Evolutionary conservation across 2,113 vertebrate species (phyloP).

Genomic region (Oxygymnocypris stewartii): DNA sequence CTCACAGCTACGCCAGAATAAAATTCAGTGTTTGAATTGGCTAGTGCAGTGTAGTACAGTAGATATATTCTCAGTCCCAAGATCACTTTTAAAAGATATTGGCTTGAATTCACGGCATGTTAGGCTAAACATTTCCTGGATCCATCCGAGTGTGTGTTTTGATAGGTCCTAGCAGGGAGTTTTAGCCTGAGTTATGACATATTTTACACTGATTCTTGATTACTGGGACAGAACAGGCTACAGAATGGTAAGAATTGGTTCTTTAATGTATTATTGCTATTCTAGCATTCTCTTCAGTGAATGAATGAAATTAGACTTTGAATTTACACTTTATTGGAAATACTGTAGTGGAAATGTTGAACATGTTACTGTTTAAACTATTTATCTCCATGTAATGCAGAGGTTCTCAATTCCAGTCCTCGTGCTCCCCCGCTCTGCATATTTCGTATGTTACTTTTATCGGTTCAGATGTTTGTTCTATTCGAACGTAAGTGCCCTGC

Average conservation of each 20-base stretch:
- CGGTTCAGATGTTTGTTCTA: too few species aligned
- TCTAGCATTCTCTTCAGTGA: neutral
- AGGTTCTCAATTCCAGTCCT: too few species aligned
- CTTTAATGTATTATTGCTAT: neutral
- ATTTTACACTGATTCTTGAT: neutral
- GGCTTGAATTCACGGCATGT: neutral
- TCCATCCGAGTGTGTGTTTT: neutral
- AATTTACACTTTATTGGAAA: neutral
- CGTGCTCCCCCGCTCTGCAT: too few species aligned
- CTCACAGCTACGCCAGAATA: neutral
- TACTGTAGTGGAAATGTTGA: too few species aligned
- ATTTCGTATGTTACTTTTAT: too few species aligned
- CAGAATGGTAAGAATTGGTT: neutral
- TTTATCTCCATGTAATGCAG: too few species aligned
- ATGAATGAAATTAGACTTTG: neutral
- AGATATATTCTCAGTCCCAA: neutral
- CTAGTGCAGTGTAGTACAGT: neutral
- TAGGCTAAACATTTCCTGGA: neutral
- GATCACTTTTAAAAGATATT: neutral
- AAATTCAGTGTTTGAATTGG: neutral
- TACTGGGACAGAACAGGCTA: neutral
- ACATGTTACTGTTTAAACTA: too few species aligned
- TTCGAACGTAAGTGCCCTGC: too few species aligned
- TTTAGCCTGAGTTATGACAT: neutral
- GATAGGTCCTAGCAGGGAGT: neutral